Conservation (phyloP, 2,888 invertebrate species). For the Helleia helle region DNA sequence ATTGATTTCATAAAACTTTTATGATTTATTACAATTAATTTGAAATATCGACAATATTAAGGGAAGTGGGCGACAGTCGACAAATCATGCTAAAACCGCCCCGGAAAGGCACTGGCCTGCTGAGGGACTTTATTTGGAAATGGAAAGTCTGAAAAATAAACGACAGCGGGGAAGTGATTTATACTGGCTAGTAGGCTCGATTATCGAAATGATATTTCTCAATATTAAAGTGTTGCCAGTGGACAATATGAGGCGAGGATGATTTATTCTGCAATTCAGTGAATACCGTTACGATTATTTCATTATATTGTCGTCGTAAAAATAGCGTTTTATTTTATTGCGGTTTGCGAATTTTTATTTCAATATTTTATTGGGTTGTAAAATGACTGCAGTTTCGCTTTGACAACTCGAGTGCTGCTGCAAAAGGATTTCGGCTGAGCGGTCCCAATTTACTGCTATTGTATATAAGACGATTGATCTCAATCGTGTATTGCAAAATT, state of each 20-base stretch:
- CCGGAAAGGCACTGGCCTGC: constrained; percentile 69
- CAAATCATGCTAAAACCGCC: constrained; percentile 71
- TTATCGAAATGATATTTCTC: constrained; percentile 72
- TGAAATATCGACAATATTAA: constrained; percentile 74
- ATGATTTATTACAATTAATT: constrained; percentile 73
- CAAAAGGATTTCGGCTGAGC: constrained; percentile 11
- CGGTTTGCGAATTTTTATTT: constrained; percentile 59
- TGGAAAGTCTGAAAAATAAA: constrained; percentile 74
- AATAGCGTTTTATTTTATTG: constrained; percentile 71
- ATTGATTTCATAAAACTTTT: constrained; percentile 38
- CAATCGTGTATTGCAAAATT: too few relatives aligned
- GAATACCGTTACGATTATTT: constrained; percentile 72
- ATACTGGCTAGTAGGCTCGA: constrained; percentile 63
- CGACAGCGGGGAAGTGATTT: constrained; percentile 67
- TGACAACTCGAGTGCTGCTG: constrained; percentile 33
- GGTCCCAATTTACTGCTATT: constrained; percentile 4
- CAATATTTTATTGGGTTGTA: constrained; percentile 69
- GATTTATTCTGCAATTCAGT: constrained; percentile 46
- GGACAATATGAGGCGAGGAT: constrained; percentile 72
- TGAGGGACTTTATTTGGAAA: constrained; percentile 72
- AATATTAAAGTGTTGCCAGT: constrained; percentile 73
- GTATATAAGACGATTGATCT: not conserved
- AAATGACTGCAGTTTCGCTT: constrained; percentile 36
- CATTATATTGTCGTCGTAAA: constrained; percentile 72
- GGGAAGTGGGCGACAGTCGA: constrained; percentile 69